Evolutionary conservation across 2,888 invertebrate genomes (phyloP), one percentile per base, ranked within the genome.

Genomic region (Calameuta filiformis): DNA sequence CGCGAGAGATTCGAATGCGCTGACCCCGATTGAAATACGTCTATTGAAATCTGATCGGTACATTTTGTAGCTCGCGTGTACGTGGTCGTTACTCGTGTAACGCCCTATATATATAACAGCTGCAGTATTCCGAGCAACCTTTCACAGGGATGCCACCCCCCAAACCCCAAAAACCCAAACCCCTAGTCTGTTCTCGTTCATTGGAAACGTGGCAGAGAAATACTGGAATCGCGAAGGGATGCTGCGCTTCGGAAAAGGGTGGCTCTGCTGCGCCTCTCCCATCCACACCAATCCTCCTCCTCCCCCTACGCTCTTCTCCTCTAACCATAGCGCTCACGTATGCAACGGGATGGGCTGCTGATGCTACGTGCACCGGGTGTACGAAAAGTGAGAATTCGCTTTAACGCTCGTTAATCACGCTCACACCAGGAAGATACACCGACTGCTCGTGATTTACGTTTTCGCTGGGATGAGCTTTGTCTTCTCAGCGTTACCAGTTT

Each of bases 351-450:
- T 80, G 78, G 78, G 76, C 9, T 15, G 56, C 9, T 23, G 56
- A 56, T 56, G 56, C 15, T 82, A 82, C 86, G 85, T 83, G 86
- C 85, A 78, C 83, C 82, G 83, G 83, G 80, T 86, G 85, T 81
- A 81, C 86, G 82, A 82, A 85, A 87, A 86, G 82, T 86, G 84
- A 82, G 82, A 81, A 82, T 83, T 76, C 75, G 77, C 79, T 81
- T 80, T 78, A 75, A 37, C 68, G 79, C 82, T 87, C 87, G 86
- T 87, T 87, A 87, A 87, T 87, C 87, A 87, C 85, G 83, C 83
- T 77, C 81, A 56, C 78, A 56, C 56, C 56, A 56, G 56, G 15
- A 34, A 71, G 31, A 71, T 71, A 71, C 71, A 71, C 31, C 71
- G 71, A 34, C 71, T 11, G 33, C 33, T 15, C 33, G 71, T 71